Evolutionary conservation across 2,888 invertebrate genomes (phyloP).

Genomic region (Andrena bicolor): DNA sequence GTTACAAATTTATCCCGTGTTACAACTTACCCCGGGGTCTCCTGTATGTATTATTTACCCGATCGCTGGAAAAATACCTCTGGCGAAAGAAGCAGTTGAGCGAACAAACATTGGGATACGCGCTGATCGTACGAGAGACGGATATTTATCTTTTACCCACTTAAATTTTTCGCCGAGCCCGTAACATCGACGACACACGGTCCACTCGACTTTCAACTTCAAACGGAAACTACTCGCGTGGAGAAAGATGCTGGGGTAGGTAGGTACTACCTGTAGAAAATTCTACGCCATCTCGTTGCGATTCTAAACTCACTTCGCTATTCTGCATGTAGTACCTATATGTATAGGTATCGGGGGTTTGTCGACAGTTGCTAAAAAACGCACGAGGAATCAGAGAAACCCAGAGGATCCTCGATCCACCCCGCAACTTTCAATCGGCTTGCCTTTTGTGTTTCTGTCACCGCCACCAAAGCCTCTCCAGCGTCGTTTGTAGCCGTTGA

Average conservation of each 20-base stretch:
- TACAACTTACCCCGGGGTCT: too few relatives aligned
- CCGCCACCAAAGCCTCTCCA: background rate
- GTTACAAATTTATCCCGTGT: too few relatives aligned
- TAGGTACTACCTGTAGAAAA: background rate
- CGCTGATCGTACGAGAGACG: constrained; percentile 10
- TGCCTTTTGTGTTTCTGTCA: constrained; percentile 1
- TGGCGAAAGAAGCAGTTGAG: background rate
- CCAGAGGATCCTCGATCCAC: background rate
- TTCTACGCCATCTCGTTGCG: background rate
- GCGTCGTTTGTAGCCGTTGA: background rate
- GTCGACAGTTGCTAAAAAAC: background rate
- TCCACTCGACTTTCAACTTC: background rate
- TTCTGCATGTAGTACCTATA: background rate
- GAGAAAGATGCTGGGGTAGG: background rate
- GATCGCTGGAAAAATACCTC: constrained; percentile 25
- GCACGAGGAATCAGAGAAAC: background rate
- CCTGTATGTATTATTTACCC: constrained; percentile 44
- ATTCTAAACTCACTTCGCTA: background rate
- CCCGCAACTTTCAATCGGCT: constrained; percentile 11
- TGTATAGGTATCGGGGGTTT: background rate
- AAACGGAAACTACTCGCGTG: background rate
- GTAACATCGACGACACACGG: background rate
- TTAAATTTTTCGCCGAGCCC: constrained; percentile 10
- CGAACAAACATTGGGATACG: constrained; percentile 28
- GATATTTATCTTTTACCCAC: constrained; percentile 44